A percentile compares a stretch with the other conserved stretches of the same genome.
Conservation (phyloP, 1,140 invertebrate species). For the Caenorhabditis remanei region DNA sequence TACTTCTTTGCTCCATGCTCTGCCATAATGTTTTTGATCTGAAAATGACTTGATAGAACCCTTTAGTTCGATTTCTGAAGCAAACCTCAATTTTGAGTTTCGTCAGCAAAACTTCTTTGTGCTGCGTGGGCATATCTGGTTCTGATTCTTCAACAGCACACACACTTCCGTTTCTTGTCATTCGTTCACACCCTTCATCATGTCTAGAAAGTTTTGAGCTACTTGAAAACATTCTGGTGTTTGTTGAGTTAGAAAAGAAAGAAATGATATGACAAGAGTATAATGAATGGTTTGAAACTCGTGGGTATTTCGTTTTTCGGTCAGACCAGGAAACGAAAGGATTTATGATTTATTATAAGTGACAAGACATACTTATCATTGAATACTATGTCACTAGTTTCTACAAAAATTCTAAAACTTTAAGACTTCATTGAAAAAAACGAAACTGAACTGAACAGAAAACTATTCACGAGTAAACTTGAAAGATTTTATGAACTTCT, state of each 20-base stretch:
- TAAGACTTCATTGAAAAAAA: too few relatives aligned
- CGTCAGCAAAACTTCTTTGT: conserved; percentile 30
- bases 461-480: too few relatives aligned
- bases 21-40: conserved; percentile 61
- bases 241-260: not conserved
- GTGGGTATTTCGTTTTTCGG: not conserved
- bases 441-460: too few relatives aligned
- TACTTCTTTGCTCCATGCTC: conserved; percentile 41
- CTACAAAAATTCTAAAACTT: too few relatives aligned
- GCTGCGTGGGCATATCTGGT: conserved; percentile 50
- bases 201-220: conserved; percentile 18
- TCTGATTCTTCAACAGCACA: conserved; percentile 58
- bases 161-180: conserved; percentile 62
- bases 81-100: conserved; percentile 58
- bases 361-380: too few relatives aligned
- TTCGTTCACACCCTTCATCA: conserved; percentile 45
- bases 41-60: not conserved
- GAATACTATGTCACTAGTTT: too few relatives aligned
- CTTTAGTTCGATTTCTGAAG: not conserved
- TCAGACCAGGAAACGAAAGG: too few relatives aligned
- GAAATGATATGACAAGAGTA: not conserved
- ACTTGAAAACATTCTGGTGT: not conserved
- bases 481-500: too few relatives aligned
- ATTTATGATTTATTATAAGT: too few relatives aligned
- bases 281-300: not conserved